phyloP scores from a whole-genome alignment of 1,140 invertebrate genomes.

The Drosophila insularis region DNA sequence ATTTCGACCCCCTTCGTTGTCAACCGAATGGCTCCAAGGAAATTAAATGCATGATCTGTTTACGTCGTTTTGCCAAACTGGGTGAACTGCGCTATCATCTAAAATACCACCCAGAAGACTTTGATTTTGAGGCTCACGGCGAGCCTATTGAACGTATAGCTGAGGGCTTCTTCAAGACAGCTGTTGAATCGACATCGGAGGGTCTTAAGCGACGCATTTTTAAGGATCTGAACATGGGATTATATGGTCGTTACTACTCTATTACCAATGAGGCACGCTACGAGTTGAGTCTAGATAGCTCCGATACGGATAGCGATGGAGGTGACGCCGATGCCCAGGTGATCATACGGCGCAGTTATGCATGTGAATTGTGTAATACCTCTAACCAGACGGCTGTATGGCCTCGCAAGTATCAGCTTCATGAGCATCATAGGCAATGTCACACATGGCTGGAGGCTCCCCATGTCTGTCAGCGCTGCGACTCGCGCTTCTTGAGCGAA shows the following conservation, averaged over 20 bases:
- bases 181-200: slow-evolving; percentile 55
- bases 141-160: slow-evolving; percentile 66
- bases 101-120: slow-evolving; percentile 46
- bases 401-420: slow-evolving; percentile 65
- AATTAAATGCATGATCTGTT: slow-evolving; percentile 69
- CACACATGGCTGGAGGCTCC: slow-evolving; percentile 70
- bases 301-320: slow-evolving; percentile 66
- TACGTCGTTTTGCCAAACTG: slow-evolving; percentile 53
- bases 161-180: slow-evolving; percentile 67
- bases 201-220: slow-evolving; percentile 55
- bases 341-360: slow-evolving; percentile 53
- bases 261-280: slow-evolving; percentile 69
- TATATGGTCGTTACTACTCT: slow-evolving; percentile 63
- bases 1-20: slow-evolving; percentile 60
- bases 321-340: slow-evolving; percentile 49
- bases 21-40: slow-evolving; percentile 63
- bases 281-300: slow-evolving; percentile 68
- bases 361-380: slow-evolving; percentile 59
- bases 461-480: slow-evolving; percentile 67
- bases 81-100: slow-evolving; percentile 58
- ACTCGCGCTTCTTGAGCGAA: slow-evolving; percentile 62
- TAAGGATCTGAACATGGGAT: slow-evolving; percentile 48
- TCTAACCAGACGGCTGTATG: slow-evolving; percentile 28
- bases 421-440: slow-evolving; percentile 60
- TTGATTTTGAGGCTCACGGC: slow-evolving; percentile 54